phyloP scores from a whole-genome alignment of 2,888 invertebrate species.

The Lasiommata megera region DNA sequence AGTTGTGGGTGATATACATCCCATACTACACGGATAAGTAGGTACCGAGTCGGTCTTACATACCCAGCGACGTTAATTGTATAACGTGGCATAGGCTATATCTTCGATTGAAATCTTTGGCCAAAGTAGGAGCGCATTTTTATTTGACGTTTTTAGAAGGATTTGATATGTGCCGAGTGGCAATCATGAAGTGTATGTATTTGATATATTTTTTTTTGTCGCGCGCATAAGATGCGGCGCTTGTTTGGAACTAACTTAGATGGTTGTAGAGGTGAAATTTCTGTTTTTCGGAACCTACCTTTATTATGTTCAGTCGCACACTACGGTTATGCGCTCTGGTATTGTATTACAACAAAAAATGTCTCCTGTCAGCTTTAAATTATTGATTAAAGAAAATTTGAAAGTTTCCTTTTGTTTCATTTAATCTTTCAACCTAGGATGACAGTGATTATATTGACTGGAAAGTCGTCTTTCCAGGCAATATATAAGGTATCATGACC shows the following conservation, averaged over 20 bases:
- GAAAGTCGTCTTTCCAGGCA: too few relatives aligned
- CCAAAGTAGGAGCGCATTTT: slow-evolving; percentile 14
- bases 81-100: background rate
- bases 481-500: too few relatives aligned
- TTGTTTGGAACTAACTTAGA: slow-evolving; percentile 14
- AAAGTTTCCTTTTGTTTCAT: slow-evolving; percentile 66
- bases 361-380: slow-evolving; percentile 79
- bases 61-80: too few relatives aligned
- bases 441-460: too few relatives aligned
- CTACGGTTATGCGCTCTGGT: slow-evolving; percentile 36
- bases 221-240: slow-evolving; percentile 50
- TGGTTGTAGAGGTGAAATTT: slow-evolving; percentile 49
- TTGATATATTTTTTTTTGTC: slow-evolving; percentile 29
- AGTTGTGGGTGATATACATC: too few relatives aligned
- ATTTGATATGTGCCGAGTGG: slow-evolving; percentile 20
- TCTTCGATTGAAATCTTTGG: background rate
- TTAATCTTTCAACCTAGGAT: slow-evolving; percentile 30
- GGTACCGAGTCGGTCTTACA: too few relatives aligned
- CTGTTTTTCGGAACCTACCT: slow-evolving; percentile 40
- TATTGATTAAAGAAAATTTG: slow-evolving; percentile 78
- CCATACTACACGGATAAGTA: too few relatives aligned
- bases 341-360: slow-evolving; percentile 48
- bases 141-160: slow-evolving; percentile 27
- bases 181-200: slow-evolving; percentile 26
- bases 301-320: slow-evolving; percentile 34